These are phyloP conservation scores for Cacatua alba DNA, from an alignment of 2,113 vertebrate species.

Conservation along the genomic window DNA sequence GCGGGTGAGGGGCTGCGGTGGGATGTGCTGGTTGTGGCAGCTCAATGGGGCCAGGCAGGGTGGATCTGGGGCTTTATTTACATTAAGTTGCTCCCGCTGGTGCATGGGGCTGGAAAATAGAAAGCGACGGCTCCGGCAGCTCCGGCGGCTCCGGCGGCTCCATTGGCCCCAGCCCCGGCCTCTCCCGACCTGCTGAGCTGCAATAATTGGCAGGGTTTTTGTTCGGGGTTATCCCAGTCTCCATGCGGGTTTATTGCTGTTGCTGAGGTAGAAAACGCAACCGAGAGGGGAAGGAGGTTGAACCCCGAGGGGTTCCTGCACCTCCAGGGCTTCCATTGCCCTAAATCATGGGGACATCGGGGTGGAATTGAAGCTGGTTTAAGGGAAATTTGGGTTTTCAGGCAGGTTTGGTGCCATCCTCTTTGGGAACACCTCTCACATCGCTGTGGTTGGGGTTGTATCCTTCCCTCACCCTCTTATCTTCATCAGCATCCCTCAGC, in stretches of 20 bases:
- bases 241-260: rapidly evolving
- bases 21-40: rapidly evolving
- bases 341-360: rapidly evolving
- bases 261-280: rapidly evolving
- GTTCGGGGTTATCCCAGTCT: not conserved
- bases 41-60: rapidly evolving
- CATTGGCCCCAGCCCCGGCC: not conserved
- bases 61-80: not conserved
- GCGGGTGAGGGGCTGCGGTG: rapidly evolving
- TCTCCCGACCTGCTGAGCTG: not conserved
- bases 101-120: conserved; percentile 32
- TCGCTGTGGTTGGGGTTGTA: rapidly evolving
- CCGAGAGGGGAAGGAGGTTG: not conserved
- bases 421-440: not conserved
- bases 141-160: not conserved
- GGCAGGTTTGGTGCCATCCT: not conserved
- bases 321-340: not conserved
- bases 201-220: not conserved
- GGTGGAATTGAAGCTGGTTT: not conserved
- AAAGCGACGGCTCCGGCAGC: not conserved
- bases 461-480: not conserved
- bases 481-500: not conserved
- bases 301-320: rapidly evolving
- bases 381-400: not conserved
- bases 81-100: not conserved